Evolutionary conservation across 2,113 vertebrate species (phyloP).

Genomic region (Pachycephala philippinensis): DNA sequence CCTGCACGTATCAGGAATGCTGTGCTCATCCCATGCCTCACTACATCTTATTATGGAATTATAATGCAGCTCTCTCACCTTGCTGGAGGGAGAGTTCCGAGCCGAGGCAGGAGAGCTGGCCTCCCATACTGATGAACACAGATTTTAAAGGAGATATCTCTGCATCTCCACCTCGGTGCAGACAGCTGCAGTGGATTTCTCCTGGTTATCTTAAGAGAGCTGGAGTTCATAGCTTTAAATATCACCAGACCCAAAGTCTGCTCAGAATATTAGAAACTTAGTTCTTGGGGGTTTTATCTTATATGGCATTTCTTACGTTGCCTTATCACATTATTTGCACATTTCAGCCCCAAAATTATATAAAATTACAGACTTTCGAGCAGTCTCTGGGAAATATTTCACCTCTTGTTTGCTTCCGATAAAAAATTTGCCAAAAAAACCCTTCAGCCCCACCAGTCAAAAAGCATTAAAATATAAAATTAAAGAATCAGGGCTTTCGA

Average conservation of each 20-base stretch:
- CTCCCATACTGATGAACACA: constrained; percentile 11
- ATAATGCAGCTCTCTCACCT: constrained; percentile 2
- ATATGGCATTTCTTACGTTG: neutral
- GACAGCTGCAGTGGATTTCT: neutral
- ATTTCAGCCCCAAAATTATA: neutral
- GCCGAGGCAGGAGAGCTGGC: neutral
- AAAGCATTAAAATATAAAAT: neutral
- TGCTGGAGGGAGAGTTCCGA: constrained; percentile 24
- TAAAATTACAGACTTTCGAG: neutral
- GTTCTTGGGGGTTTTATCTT: neutral
- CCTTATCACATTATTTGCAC: neutral
- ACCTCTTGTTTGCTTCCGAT: neutral
- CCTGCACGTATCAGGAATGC: neutral
- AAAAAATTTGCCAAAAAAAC: neutral
- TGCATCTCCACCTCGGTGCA: neutral
- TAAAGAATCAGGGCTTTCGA: neutral
- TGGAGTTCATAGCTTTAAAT: neutral
- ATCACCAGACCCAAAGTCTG: neutral
- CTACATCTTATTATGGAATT: neutral
- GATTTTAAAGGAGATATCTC: neutral
- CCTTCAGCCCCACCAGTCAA: neutral
- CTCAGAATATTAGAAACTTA: neutral
- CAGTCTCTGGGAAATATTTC: neutral
- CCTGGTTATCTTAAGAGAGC: neutral
- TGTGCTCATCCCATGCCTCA: constrained; percentile 2